These are phyloP conservation scores for Diplazon laetatorius DNA, from an alignment of 2,888 invertebrate species.

Conservation along the genomic window DNA sequence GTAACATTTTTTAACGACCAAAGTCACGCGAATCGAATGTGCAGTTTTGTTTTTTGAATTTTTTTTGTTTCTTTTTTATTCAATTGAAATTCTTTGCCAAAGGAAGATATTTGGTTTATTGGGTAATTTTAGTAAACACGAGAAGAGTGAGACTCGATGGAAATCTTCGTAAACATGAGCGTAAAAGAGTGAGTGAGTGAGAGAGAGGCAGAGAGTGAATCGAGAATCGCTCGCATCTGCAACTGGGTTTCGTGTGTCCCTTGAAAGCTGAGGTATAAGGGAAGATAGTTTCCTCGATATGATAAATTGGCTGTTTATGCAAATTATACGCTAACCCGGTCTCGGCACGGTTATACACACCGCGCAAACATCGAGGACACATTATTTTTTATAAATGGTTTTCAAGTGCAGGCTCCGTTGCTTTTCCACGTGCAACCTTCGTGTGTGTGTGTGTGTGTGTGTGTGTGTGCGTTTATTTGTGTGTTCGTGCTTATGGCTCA, in stretches of 20 bases:
- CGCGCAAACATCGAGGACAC: conserved; percentile 47
- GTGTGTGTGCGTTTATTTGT: background rate
- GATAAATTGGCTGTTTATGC: conserved; percentile 75
- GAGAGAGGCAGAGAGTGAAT: no score
- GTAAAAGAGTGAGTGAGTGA: no score
- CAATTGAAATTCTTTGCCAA: no score
- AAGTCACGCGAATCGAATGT: background rate
- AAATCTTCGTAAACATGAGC: conserved; percentile 9
- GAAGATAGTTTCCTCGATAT: conserved; percentile 69
- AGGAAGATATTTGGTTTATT: conserved; percentile 14
- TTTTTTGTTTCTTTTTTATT: no score
- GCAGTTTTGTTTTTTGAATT: background rate
- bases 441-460: background rate
- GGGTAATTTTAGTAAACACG: conserved; percentile 8
- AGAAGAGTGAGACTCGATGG: conserved; percentile 13
- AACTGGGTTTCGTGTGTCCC: conserved; percentile 50
- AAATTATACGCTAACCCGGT: conserved; percentile 71
- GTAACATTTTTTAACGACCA: no score
- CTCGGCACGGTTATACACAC: conserved; percentile 52
- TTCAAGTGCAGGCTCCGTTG: background rate
- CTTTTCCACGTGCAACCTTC: background rate
- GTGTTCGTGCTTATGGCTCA: conserved; percentile 20
- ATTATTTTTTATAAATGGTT: conserved; percentile 21
- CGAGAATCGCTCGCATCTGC: conserved; percentile 40
- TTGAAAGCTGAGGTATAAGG: conserved; percentile 5